Percentiles rank a stretch among this genome's conserved stretches.
phyloP scores from a whole-genome alignment of 2,888 invertebrate species.

The Pachycephus smyrnensis region DNA sequence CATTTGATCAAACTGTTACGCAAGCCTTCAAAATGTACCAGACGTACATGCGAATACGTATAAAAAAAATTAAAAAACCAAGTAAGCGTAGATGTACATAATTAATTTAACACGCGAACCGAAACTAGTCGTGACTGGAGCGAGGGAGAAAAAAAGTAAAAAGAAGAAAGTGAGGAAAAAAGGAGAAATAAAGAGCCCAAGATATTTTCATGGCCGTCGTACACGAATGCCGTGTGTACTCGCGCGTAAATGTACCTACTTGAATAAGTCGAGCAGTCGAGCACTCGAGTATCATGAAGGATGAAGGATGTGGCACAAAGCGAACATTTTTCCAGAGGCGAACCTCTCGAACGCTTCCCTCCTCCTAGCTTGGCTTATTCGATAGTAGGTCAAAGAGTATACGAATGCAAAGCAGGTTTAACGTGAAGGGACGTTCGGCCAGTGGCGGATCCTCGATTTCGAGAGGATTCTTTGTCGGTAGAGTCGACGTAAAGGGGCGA shows the following conservation, averaged over 20 bases:
- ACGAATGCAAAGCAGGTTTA: not conserved
- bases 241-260: not conserved
- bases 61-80: too few relatives aligned
- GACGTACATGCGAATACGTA: not conserved
- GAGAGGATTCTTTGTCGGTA: not conserved
- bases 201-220: not conserved
- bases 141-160: too few relatives aligned
- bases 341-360: not conserved
- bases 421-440: not conserved
- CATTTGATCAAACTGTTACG: not conserved
- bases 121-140: not conserved
- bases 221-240: not conserved
- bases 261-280: not conserved
- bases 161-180: not conserved
- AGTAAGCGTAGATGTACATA: not conserved
- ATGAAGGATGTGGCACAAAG: not conserved
- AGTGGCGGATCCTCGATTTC: not conserved
- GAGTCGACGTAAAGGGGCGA: not conserved
- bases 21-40: not conserved
- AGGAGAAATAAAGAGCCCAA: not conserved
- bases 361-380: not conserved
- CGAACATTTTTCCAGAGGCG: not conserved
- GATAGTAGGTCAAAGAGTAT: not conserved
- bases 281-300: not conserved
- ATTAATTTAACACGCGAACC: not conserved